Conservation (phyloP, 64 coral and sea anemone species). For the Platygyra sinensis region DNA sequence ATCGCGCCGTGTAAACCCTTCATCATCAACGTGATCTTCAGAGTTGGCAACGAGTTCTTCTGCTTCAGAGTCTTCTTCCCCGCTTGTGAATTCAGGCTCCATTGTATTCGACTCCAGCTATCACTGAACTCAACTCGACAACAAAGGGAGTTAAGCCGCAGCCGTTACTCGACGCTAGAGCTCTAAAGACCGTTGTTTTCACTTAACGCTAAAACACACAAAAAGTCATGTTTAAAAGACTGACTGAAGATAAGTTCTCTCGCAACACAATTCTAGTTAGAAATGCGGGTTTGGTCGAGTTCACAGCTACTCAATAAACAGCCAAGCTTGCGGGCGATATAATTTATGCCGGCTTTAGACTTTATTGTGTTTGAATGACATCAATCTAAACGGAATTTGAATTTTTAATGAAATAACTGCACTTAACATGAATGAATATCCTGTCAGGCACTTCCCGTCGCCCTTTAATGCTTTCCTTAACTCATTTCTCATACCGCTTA, state of each 20-base stretch:
- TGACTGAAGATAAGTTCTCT: background rate
- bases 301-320: background rate
- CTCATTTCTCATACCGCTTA: too few relatives aligned
- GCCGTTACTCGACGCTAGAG: too few relatives aligned
- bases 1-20: conserved; percentile 17
- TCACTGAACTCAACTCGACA: background rate
- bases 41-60: background rate
- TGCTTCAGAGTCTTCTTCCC: background rate
- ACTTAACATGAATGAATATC: background rate
- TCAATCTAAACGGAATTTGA: background rate
- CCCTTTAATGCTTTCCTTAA: too few relatives aligned
- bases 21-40: conserved; percentile 28
- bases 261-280: too few relatives aligned
- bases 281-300: background rate
- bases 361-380: background rate
- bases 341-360: background rate
- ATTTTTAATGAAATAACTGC: background rate
- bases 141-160: too few relatives aligned
- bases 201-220: background rate
- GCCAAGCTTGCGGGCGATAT: background rate
- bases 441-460: background rate
- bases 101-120: background rate
- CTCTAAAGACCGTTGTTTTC: background rate
- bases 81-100: conserved; percentile 33
- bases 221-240: background rate